Evolutionary conservation across 2,888 invertebrate genomes (phyloP), one percentile per base, ranked within the genome.

Genomic region (Deilephila elpenor): DNA sequence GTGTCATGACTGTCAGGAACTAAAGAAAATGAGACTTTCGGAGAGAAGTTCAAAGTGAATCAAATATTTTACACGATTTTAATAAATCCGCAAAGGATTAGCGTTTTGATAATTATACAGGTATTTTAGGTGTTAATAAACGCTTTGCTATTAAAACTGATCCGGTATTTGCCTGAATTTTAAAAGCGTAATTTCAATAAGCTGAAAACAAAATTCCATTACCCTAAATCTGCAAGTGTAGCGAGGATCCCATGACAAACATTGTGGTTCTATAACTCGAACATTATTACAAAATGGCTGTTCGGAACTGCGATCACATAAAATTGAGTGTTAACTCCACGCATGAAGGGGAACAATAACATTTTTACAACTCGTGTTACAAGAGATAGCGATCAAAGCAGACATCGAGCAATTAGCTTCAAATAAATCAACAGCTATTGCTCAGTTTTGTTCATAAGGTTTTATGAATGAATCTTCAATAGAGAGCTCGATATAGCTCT

Each of bases 271-370:
- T 44, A 7, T 20, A 44, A 56, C n/a, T 56, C 5, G 56, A n/a
- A 44, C 29, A 29, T 61, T 29, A 61, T 61, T 51, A 44, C 51
- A 51, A 51, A 51, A 67, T 29, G 51, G 25, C 51, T 67, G 51
- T 51, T 51, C 67, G 14, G 82, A 81, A 85, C 77, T 81, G 80
- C 80, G 79, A 80, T 83, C 83, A 83, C 83, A 87, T 87, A 87
- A 89, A 89, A 85, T 79, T 74, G 78, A 79, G 83, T 82, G 79
- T 88, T 85, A 89, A 86, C 78, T 77, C 76, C 82, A 82, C 82
- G 83, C 80, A 81, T 79, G 78, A 89, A 88, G 82, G 78, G 77
- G 77, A 82, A 87, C 84, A 83, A 80, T 90, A 88, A 89, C 67
- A 51, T 78, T 72, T 88, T 90, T 86, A 90, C 86, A 86, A 83